These are phyloP conservation scores for Montipora foliosa DNA, from an alignment of 64 coral and sea anemone genomes.

Conservation along the genomic window DNA sequence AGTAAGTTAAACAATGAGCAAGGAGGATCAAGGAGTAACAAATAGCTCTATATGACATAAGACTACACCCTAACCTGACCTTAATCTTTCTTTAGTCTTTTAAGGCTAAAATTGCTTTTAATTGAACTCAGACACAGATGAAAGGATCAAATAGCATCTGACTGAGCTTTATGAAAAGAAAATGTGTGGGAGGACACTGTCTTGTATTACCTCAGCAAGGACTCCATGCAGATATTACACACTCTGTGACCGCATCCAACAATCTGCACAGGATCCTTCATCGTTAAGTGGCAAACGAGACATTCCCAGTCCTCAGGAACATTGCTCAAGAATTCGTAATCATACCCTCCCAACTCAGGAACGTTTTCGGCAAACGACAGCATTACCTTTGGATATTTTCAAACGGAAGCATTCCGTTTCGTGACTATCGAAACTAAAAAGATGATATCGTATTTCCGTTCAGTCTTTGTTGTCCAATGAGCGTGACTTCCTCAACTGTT, in stretches of 20 bases:
- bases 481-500: neutral
- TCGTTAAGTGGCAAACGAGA: slow-evolving; percentile 60
- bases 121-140: too few species aligned
- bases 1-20: too few species aligned
- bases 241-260: slow-evolving; percentile 79
- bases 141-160: too few species aligned
- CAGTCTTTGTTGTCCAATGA: neutral
- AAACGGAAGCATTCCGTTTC: neutral
- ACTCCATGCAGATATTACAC: slow-evolving; percentile 81
- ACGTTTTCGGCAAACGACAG: neutral
- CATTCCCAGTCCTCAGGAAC: slow-evolving; percentile 77
- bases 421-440: neutral
- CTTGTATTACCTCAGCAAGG: slow-evolving; percentile 53
- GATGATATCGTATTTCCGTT: neutral
- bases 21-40: too few species aligned
- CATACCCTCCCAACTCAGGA: slow-evolving; percentile 43
- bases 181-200: neutral
- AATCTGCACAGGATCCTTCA: slow-evolving; percentile 78
- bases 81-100: too few species aligned
- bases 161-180: too few species aligned
- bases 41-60: too few species aligned
- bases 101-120: too few species aligned
- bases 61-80: too few species aligned
- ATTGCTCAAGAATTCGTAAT: slow-evolving; percentile 67
- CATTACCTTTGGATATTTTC: neutral